Evolutionary conservation across 2,113 vertebrate species (phyloP), one percentile per base, ranked within the genome.

Genomic region (Oenanthe melanoleuca): DNA sequence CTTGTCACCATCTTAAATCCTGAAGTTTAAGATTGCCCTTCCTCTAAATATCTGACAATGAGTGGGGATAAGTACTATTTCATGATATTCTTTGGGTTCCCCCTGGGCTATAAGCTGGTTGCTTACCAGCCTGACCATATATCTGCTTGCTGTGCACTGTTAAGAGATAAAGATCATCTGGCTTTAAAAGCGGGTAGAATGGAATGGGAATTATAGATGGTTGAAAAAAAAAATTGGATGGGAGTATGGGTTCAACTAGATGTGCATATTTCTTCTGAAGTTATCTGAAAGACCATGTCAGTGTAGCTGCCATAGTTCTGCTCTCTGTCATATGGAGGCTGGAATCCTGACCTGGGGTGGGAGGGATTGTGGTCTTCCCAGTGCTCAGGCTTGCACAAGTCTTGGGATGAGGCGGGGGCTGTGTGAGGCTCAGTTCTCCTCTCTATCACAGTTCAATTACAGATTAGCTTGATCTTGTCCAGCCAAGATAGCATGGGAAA

Each of bases 291-390:
- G 42, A 4, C 31, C 3, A 2, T 6, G 12, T 23, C 33, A 12
- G 23, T 9, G 20, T 28, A 37, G 63, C 63, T 90, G 40, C 38
- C 1, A 0, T 5, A 14, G 49, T 7, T 87, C 34, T 81, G 73
- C 13, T 19, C 17, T 57, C 14, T 45, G 13, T 40, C 42, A 2
- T 1, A 1, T 0, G 0, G 20, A 55, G 26, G 6, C n/a, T 61
- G 86, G 31, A 69, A 31, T 88, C 38, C 38, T 13, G 6, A 13
- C 18, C 9, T 8, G 53, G 31, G 9, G 2, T 28, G 40, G 72
- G 29, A 61, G 53, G 34, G 34, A 47, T 33, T 0, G 0, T 33
- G 31, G 15, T 71, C 12, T 56, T 47, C 34, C 50, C 6, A 0
- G 34, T 28, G 33, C 24, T n/a, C 1, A 3, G 40, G 10, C 49